A percentile compares a stretch with the other conserved stretches of the same genome.
These are phyloP conservation scores for Columba livia DNA, from an alignment of 2,113 vertebrate species.

Conservation along the genomic window DNA sequence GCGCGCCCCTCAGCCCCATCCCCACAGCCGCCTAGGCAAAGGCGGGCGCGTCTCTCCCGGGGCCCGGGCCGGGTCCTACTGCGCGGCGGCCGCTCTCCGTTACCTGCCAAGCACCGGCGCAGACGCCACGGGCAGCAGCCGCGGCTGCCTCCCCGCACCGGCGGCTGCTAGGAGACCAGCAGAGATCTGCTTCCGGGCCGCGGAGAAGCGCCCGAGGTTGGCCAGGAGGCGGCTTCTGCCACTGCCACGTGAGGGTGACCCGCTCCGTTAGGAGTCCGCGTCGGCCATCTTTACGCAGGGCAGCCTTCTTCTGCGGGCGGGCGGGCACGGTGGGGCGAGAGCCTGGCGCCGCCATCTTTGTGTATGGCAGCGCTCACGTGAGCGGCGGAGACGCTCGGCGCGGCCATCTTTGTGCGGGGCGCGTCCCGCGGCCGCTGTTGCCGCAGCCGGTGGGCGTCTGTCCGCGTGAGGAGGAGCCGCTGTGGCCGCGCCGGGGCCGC, in stretches of 20 bases:
- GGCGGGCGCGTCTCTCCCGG: too few relatives aligned
- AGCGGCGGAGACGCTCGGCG: background rate
- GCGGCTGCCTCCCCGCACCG: background rate
- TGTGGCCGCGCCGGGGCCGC: too few relatives aligned
- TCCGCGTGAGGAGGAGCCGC: background rate
- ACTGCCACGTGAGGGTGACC: background rate
- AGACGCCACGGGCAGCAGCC: background rate
- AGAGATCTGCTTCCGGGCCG: background rate
- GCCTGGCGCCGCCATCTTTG: background rate
- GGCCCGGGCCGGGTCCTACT: background rate
- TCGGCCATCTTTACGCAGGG: background rate
- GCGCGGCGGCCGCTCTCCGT: background rate
- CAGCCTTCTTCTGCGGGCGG: fast-evolving
- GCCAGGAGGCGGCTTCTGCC: background rate
- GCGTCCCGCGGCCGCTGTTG: background rate
- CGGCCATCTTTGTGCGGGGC: conserved; percentile 34
- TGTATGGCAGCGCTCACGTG: background rate
- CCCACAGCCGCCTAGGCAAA: too few relatives aligned
- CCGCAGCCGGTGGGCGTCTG: background rate
- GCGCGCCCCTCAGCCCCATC: background rate
- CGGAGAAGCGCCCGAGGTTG: background rate
- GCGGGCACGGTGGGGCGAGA: fast-evolving
- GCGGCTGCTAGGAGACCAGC: background rate
- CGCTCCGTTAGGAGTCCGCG: background rate
- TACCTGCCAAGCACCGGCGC: background rate